These are phyloP conservation scores for Andrena hattorfiana DNA, from an alignment of 2,888 invertebrate species.

Conservation along the genomic window DNA sequence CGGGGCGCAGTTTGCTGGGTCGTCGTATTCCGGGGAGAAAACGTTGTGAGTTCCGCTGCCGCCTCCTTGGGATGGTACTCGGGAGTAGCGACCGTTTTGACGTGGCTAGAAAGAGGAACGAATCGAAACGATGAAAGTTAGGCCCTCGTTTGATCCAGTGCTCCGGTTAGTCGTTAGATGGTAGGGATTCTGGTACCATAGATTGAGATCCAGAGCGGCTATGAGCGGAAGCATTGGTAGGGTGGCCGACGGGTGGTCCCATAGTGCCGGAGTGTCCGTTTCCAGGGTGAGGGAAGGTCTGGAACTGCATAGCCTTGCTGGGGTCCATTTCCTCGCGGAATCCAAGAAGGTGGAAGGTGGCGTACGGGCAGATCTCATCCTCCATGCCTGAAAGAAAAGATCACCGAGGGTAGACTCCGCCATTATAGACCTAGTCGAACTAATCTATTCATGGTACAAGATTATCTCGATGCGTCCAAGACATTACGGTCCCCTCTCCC, in stretches of 20 bases:
- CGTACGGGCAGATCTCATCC: slow-evolving; percentile 98
- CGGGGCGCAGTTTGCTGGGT: slow-evolving; percentile 96
- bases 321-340: slow-evolving; percentile 99
- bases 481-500: neutral
- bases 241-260: slow-evolving; percentile 90
- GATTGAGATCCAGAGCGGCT: slow-evolving; percentile 96
- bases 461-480: slow-evolving; percentile 31
- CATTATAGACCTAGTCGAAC: slow-evolving; percentile 34
- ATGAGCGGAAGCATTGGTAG: slow-evolving; percentile 91
- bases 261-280: slow-evolving; percentile 93
- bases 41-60: slow-evolving; percentile 89
- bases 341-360: slow-evolving; percentile 97
- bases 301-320: slow-evolving; percentile 95
- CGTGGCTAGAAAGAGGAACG: slow-evolving; percentile 85
- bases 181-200: slow-evolving; percentile 87
- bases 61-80: slow-evolving; percentile 91
- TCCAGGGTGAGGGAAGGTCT: slow-evolving; percentile 93
- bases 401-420: slow-evolving; percentile 78
- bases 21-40: slow-evolving; percentile 94
- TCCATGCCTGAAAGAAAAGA: slow-evolving; percentile 91
- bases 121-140: neutral
- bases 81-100: slow-evolving; percentile 91
- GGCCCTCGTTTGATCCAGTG: neutral
- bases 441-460: slow-evolving; percentile 41
- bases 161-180: neutral